phyloP scores from a whole-genome alignment of 1,140 invertebrate genomes.

The Drosophila paulistorum region DNA sequence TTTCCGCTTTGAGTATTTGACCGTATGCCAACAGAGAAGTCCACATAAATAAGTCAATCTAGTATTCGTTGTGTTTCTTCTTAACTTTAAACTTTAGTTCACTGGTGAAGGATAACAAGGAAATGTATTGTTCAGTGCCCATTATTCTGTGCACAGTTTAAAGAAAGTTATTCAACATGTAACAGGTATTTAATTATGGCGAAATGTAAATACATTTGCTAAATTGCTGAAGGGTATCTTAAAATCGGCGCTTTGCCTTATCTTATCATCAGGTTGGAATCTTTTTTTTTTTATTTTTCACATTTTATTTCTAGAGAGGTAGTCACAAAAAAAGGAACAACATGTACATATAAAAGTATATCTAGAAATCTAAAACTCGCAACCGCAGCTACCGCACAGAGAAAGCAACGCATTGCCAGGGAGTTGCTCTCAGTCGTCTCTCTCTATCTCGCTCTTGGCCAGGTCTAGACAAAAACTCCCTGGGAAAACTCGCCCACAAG shows the following conservation, averaged over 20 bases:
- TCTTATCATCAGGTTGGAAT: constrained; percentile 34
- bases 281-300: constrained; percentile 22
- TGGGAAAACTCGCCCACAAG: constrained; percentile 48
- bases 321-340: constrained; percentile 48
- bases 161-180: too few relatives aligned
- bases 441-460: not conserved
- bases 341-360: constrained; percentile 33
- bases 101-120: too few relatives aligned
- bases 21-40: too few relatives aligned
- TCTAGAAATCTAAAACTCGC: constrained; percentile 67
- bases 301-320: constrained; percentile 18
- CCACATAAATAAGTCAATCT: too few relatives aligned
- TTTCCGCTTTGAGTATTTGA: too few relatives aligned
- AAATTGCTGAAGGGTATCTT: constrained; percentile 32
- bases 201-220: too few relatives aligned
- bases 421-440: not conserved
- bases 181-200: too few relatives aligned
- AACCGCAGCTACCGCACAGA: constrained; percentile 48
- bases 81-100: too few relatives aligned
- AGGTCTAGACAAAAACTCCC: constrained; percentile 64
- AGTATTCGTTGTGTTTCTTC: too few relatives aligned
- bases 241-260: constrained; percentile 36
- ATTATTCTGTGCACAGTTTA: too few relatives aligned
- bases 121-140: too few relatives aligned
- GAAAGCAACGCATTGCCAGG: constrained; percentile 22